Percentiles rank a stretch among this genome's conserved stretches.
These are phyloP conservation scores for Drosophila nigrodunni DNA, from an alignment of 1,140 invertebrate genomes.

Conservation along the genomic window DNA sequence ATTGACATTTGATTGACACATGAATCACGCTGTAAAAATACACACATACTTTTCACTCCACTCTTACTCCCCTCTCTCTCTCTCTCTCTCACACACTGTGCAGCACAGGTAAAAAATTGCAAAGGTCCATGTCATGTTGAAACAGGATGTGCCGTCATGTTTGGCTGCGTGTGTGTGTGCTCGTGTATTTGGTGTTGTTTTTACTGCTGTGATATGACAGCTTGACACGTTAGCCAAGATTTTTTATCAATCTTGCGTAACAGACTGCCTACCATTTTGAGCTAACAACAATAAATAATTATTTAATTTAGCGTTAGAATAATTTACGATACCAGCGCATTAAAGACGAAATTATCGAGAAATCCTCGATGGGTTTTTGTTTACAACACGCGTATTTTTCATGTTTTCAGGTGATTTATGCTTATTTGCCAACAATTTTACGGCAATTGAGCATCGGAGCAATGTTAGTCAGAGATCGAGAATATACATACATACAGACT, in stretches of 20 bases:
- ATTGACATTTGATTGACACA: conserved; percentile 84
- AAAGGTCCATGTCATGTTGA: conserved; percentile 36
- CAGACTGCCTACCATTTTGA: too few species aligned
- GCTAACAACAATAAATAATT: conserved; percentile 50
- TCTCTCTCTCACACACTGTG: not conserved
- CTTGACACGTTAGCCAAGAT: conserved; percentile 44
- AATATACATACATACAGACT: too few species aligned
- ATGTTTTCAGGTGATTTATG: conserved; percentile 6
- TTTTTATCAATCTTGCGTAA: conserved; percentile 29
- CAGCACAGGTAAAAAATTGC: not conserved
- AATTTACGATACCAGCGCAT: conserved; percentile 37
- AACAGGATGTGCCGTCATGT: conserved; percentile 56
- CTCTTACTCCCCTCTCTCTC: not conserved
- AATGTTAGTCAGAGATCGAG: not conserved
- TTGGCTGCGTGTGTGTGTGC: not conserved
- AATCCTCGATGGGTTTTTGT: not conserved
- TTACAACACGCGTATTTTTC: not conserved
- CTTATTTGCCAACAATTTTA: not conserved
- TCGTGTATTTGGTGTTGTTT: not conserved
- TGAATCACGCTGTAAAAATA: conserved; percentile 78
- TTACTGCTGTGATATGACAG: conserved; percentile 40
- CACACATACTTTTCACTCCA: not conserved
- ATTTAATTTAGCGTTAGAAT: conserved; percentile 52
- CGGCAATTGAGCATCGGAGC: not conserved
- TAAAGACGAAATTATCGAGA: not conserved